Conservation (phyloP, 2,888 invertebrate genomes). For the Spilarctia lutea region DNA sequence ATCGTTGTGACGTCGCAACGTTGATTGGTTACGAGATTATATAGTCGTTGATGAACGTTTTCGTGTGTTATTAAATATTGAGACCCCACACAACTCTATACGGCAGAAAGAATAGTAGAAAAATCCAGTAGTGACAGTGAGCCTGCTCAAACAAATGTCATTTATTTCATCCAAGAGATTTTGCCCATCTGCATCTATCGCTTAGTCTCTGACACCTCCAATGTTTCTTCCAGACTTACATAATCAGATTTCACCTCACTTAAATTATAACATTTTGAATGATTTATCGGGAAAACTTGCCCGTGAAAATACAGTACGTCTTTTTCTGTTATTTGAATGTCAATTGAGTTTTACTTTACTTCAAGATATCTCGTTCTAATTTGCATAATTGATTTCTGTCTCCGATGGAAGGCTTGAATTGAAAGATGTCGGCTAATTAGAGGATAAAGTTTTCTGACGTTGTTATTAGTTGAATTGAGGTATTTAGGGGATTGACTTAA, state of each 20-base stretch:
- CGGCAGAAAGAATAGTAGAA: no score
- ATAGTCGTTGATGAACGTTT: no score
- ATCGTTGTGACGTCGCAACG: no score
- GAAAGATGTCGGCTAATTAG: constrained; percentile 21
- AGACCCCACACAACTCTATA: no score
- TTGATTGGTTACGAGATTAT: no score
- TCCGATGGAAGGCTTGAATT: constrained; percentile 21
- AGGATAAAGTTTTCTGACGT: neutral
- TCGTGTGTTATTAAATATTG: no score
- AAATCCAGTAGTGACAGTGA: no score
- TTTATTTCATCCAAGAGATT: neutral
- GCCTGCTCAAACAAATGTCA: neutral
- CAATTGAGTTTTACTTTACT: constrained; percentile 50
- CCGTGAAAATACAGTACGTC: constrained; percentile 62
- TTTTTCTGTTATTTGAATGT: constrained; percentile 54
- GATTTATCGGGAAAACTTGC: constrained; percentile 72
- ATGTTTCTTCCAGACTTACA: constrained; percentile 56
- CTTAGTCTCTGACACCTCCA: constrained; percentile 47
- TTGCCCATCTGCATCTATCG: constrained; percentile 33
- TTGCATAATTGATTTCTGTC: constrained; percentile 41
- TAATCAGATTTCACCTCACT: constrained; percentile 75
- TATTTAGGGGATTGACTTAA: neutral
- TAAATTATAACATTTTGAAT: constrained; percentile 76
- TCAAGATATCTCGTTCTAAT: constrained; percentile 44
- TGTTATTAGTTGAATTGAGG: neutral